These are phyloP conservation scores for Achlya flavicornis DNA, from an alignment of 2,888 invertebrate species.

Conservation along the genomic window DNA sequence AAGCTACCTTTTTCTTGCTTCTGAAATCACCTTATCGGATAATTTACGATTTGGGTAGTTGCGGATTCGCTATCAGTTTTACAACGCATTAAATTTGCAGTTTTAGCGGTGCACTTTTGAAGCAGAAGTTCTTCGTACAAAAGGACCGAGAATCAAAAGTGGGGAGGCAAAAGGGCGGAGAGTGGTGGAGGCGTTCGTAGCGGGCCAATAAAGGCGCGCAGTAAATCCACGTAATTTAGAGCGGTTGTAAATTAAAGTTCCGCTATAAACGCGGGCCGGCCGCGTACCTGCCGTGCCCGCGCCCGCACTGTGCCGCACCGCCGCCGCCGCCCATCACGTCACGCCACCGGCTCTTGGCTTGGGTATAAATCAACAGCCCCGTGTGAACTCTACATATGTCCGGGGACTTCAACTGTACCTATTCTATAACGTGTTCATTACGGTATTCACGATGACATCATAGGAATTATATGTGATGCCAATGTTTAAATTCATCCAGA, in stretches of 20 bases:
- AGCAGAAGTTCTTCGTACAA: slow-evolving; percentile 56
- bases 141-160: slow-evolving; percentile 52
- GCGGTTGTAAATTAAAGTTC: slow-evolving; percentile 82
- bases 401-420: slow-evolving; percentile 23
- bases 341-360: slow-evolving; percentile 45
- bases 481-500: neutral
- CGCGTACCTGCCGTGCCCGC: slow-evolving; percentile 73
- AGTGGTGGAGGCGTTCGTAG: slow-evolving; percentile 63
- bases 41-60: slow-evolving; percentile 10
- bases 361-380: slow-evolving; percentile 53
- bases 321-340: slow-evolving; percentile 38
- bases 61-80: slow-evolving; percentile 54
- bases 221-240: slow-evolving; percentile 84
- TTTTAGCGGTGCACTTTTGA: slow-evolving; percentile 57
- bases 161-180: slow-evolving; percentile 53
- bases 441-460: neutral
- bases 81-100: slow-evolving; percentile 60
- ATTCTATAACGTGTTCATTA: neutral
- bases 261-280: slow-evolving; percentile 75
- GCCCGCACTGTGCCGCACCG: slow-evolving; percentile 48
- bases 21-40: slow-evolving; percentile 16
- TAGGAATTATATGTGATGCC: neutral
- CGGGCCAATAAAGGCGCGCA: slow-evolving; percentile 81
- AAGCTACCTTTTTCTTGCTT: slow-evolving; percentile 22
- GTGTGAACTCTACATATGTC: slow-evolving; percentile 63